Percentiles rank a stretch among this genome's conserved stretches.
phyloP scores from a whole-genome alignment of 92 coral and sea anemone genomes.

The Paragorgia papillata region DNA sequence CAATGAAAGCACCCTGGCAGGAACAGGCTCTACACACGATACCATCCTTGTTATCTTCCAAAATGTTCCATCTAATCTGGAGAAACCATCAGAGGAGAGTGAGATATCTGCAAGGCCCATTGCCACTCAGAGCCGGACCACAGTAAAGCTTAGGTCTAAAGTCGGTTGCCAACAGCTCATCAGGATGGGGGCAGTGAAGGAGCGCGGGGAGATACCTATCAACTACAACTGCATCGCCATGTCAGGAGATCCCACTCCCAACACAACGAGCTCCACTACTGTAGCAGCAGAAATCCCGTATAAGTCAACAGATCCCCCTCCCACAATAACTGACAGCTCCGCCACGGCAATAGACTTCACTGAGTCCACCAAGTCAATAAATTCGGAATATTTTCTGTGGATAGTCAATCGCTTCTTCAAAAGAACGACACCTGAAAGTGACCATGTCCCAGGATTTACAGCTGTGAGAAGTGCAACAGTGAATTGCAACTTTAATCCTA shows the following conservation, averaged over 20 bases:
- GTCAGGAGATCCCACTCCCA: neutral
- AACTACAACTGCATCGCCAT: conserved; percentile 4
- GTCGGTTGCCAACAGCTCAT: conserved; percentile 12
- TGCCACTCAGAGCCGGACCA: conserved; percentile 2
- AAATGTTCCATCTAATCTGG: conserved; percentile 12
- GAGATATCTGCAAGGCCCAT: conserved; percentile 22
- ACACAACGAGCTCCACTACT: neutral
- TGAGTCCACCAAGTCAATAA: neutral
- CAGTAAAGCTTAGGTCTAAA: conserved; percentile 23
- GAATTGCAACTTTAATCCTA: conserved; percentile 4
- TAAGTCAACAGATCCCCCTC: conserved; percentile 9
- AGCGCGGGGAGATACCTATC: conserved; percentile 11
- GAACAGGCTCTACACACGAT: conserved; percentile 27
- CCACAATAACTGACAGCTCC: conserved; percentile 7
- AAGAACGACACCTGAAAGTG: no score
- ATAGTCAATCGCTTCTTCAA: no score
- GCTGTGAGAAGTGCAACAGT: conserved; percentile 7
- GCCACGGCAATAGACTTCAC: conserved; percentile 1
- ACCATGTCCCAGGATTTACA: conserved; percentile 27
- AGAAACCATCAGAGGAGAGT: conserved; percentile 28
- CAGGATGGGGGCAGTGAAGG: conserved; percentile 18
- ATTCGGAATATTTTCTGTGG: conserved; percentile 2
- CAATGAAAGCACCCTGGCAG: conserved; percentile 26
- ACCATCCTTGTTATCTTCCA: neutral
- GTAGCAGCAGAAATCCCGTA: neutral